phyloP scores from a whole-genome alignment of 2,113 vertebrate genomes.

The Tragelaphus strepsiceros region DNA sequence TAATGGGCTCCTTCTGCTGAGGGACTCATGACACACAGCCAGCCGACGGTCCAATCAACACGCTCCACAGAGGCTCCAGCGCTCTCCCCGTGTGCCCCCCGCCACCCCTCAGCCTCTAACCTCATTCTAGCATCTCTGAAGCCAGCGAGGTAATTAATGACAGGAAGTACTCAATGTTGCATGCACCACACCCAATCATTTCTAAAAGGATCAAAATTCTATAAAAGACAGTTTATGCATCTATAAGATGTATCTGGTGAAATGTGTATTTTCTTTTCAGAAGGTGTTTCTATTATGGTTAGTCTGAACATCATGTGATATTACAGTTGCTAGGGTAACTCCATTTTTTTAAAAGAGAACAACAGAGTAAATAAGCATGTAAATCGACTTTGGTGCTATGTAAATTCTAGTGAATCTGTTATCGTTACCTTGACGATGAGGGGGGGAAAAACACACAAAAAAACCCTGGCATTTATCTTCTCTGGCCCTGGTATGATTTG shows the following conservation, averaged over 20 bases:
- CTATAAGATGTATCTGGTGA: constrained; percentile 8
- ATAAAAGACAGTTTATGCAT: constrained; percentile 6
- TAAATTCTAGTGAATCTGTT: constrained; percentile 81
- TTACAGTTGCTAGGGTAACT: constrained; percentile 83
- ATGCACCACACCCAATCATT: background rate
- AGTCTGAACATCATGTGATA: constrained; percentile 58
- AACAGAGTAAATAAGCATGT: constrained; percentile 84
- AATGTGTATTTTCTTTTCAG: constrained; percentile 49
- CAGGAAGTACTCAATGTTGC: background rate
- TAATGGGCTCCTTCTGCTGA: background rate
- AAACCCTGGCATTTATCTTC: constrained; percentile 30
- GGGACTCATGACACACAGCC: background rate
- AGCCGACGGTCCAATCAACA: background rate
- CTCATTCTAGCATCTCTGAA: background rate
- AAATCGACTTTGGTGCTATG: constrained; percentile 80
- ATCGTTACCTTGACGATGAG: constrained; percentile 81
- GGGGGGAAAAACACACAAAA: background rate
- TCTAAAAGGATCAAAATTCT: constrained; percentile 25
- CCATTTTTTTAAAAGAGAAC: constrained; percentile 73
- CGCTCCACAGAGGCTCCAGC: background rate
- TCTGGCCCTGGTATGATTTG: background rate
- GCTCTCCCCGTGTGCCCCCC: background rate
- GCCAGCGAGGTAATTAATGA: constrained; percentile 9
- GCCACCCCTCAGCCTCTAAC: rapidly evolving
- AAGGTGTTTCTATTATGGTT: constrained; percentile 64